phyloP scores from a whole-genome alignment of 2,113 vertebrate genomes.

The Colaptes auratus region DNA sequence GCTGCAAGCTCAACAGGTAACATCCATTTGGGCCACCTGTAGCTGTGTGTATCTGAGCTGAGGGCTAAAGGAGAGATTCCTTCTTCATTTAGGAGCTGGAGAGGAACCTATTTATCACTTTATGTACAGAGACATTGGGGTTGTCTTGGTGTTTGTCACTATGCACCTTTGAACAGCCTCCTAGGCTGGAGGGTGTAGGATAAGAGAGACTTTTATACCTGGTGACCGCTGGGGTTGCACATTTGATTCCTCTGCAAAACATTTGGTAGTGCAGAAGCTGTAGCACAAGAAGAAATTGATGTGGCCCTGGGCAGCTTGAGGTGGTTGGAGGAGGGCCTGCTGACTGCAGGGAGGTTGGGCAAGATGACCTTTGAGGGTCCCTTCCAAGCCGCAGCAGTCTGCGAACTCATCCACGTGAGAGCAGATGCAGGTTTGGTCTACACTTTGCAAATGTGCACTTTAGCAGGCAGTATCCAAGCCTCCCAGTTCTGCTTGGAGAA shows the following conservation, averaged over 20 bases:
- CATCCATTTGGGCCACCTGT: not conserved
- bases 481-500: not conserved
- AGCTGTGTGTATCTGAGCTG: not conserved
- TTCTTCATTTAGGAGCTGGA: not conserved
- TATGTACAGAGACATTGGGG: not conserved
- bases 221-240: not conserved
- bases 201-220: not conserved
- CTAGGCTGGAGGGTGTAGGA: not conserved
- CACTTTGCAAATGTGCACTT: not conserved
- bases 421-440: not conserved
- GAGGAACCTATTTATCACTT: not conserved
- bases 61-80: not conserved
- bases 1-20: slow-evolving; percentile 15
- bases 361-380: too few relatives aligned
- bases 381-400: too few relatives aligned
- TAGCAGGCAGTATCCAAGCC: not conserved
- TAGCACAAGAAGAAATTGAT: not conserved
- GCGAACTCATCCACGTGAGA: not conserved
- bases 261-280: not conserved
- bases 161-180: not conserved
- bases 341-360: too few relatives aligned
- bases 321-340: too few relatives aligned
- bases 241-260: not conserved
- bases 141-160: not conserved
- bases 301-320: too few relatives aligned